Evolutionary conservation across 1,140 invertebrate species (phyloP).

Genomic region (Pemphigus obesinymphae): DNA sequence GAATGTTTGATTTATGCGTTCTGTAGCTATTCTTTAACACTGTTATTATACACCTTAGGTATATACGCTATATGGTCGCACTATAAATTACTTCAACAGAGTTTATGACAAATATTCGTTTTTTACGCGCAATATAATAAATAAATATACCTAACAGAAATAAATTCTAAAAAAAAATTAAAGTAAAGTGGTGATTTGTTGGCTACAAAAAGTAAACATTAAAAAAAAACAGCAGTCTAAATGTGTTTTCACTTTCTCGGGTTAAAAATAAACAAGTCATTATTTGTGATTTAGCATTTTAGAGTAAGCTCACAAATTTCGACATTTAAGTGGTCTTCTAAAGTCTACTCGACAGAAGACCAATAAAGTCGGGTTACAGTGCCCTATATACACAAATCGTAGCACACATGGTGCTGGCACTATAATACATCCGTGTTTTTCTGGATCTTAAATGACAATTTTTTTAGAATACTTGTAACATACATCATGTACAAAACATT

Average conservation of each 20-base stretch:
- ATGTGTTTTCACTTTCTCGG: conserved; percentile 9
- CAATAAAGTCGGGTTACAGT: conserved; percentile 1
- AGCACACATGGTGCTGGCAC: neutral
- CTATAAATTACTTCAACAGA: neutral
- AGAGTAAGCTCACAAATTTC: neutral
- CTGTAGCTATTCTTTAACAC: no score
- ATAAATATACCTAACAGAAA: neutral
- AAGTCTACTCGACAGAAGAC: neutral
- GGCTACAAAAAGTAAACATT: neutral
- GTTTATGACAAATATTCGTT: neutral
- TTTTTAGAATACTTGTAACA: no score
- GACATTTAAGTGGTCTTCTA: conserved; percentile 11
- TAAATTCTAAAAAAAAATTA: neutral
- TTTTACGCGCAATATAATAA: neutral
- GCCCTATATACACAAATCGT: neutral
- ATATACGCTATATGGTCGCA: neutral
- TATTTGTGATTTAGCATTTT: conserved; percentile 21
- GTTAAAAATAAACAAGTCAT: conserved; percentile 12
- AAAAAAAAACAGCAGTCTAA: conserved; percentile 2
- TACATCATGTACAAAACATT: neutral
- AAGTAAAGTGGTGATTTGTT: neutral
- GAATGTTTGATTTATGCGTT: no score
- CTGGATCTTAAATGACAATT: neutral
- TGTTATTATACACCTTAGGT: neutral
- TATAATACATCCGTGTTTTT: neutral